phyloP scores from a whole-genome alignment of 2,797 vertebrate species.

The Cossypha polioptera region DNA sequence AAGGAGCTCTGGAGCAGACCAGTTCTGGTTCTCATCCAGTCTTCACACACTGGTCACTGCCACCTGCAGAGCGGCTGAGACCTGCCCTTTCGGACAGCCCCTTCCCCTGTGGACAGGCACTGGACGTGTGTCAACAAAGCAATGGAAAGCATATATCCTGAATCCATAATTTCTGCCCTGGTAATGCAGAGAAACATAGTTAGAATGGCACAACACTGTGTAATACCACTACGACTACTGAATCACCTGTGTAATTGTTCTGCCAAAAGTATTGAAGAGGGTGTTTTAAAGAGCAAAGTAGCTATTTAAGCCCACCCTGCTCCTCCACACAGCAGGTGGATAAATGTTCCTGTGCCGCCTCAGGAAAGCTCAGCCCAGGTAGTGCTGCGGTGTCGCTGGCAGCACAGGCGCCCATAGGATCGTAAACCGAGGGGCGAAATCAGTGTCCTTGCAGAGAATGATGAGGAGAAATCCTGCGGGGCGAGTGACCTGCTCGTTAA shows the following conservation, averaged over 20 bases:
- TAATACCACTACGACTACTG: no score
- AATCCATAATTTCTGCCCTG: fast-evolving
- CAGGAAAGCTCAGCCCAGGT: background rate
- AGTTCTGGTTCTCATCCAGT: background rate
- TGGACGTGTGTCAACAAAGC: background rate
- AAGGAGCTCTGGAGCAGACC: background rate
- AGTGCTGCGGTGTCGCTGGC: fast-evolving
- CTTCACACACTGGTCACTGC: background rate
- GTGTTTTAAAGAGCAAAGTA: background rate
- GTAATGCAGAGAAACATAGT: background rate
- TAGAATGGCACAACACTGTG: background rate
- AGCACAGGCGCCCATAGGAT: fast-evolving
- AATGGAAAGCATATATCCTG: background rate
- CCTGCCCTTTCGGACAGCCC: background rate
- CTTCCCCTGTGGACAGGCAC: background rate
- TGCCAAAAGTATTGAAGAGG: background rate
- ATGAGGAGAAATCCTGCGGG: background rate
- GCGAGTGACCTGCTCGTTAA: background rate
- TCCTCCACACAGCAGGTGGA: background rate
- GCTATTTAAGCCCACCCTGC: background rate
- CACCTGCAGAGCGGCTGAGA: fast-evolving
- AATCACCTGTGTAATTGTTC: background rate
- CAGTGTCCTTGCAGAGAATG: fast-evolving
- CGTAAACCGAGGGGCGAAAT: background rate
- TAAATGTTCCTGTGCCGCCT: background rate